Evolutionary conservation across 1,140 invertebrate genomes (phyloP).

Genomic region (Metopolophium dirhodum): DNA sequence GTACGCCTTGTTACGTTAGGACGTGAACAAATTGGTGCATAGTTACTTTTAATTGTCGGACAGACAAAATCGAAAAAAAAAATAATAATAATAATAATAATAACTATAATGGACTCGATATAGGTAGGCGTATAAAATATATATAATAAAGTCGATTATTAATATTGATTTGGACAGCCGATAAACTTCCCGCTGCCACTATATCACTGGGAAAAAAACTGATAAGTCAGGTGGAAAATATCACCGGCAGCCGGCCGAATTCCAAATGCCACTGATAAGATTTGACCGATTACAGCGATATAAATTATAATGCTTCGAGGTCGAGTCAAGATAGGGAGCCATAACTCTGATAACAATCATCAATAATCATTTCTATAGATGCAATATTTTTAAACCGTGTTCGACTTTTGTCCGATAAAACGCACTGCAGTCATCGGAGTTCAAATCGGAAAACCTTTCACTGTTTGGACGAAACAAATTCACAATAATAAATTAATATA

Average conservation of each 20-base stretch:
- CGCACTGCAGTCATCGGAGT: neutral
- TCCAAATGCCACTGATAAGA: slow-evolving; percentile 48
- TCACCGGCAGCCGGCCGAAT: slow-evolving; percentile 14
- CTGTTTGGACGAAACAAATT: neutral
- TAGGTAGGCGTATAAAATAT: neutral
- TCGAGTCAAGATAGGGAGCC: slow-evolving; percentile 37
- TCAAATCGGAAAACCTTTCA: neutral
- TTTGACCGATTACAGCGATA: slow-evolving; percentile 25
- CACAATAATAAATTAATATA: no score
- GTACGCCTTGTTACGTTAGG: neutral
- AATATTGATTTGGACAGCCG: neutral
- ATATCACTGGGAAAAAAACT: slow-evolving; percentile 23
- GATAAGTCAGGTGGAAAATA: slow-evolving; percentile 28
- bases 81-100: neutral
- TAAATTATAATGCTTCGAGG: slow-evolving; percentile 25
- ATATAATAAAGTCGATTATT: slow-evolving; percentile 15
- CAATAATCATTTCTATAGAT: slow-evolving; percentile 27
- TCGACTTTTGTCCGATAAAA: neutral
- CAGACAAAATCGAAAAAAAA: neutral
- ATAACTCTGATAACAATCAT: slow-evolving; percentile 33
- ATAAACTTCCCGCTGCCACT: neutral
- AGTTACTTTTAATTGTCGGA: neutral
- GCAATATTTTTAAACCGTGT: neutral
- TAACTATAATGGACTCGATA: neutral
- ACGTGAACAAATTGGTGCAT: neutral